phyloP scores from a whole-genome alignment of 2,113 vertebrate species.

The Cynocephalus volans region DNA sequence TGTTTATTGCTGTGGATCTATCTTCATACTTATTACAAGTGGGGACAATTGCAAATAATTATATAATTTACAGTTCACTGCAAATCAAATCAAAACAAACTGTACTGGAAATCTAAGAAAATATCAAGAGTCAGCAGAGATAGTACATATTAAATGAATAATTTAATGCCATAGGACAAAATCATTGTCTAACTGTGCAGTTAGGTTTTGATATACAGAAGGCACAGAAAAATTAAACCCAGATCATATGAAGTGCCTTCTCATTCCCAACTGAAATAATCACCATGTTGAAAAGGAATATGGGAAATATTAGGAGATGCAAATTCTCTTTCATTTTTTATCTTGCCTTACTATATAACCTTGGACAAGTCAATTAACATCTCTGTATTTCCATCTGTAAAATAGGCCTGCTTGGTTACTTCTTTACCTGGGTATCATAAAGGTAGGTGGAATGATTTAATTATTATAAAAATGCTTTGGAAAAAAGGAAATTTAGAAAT shows the following conservation, averaged over 20 bases:
- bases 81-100: constrained; percentile 54
- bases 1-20: neutral
- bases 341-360: neutral
- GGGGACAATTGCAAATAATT: neutral
- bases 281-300: neutral
- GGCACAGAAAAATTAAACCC: constrained; percentile 49
- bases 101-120: constrained; percentile 40
- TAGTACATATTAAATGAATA: neutral
- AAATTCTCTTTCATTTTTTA: neutral
- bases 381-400: constrained; percentile 22
- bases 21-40: neutral
- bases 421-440: constrained; percentile 1
- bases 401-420: neutral
- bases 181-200: neutral
- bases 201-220: constrained; percentile 55
- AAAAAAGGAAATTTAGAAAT: constrained; percentile 57
- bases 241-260: constrained; percentile 20
- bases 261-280: constrained; percentile 41
- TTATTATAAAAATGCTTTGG: constrained; percentile 36
- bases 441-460: neutral
- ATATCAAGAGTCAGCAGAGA: constrained; percentile 38
- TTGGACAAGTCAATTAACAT: neutral
- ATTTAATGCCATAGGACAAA: neutral
- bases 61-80: constrained; percentile 20
- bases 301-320: neutral